Conservation (phyloP, 1,140 invertebrate genomes). For the Laupala kohalensis region DNA sequence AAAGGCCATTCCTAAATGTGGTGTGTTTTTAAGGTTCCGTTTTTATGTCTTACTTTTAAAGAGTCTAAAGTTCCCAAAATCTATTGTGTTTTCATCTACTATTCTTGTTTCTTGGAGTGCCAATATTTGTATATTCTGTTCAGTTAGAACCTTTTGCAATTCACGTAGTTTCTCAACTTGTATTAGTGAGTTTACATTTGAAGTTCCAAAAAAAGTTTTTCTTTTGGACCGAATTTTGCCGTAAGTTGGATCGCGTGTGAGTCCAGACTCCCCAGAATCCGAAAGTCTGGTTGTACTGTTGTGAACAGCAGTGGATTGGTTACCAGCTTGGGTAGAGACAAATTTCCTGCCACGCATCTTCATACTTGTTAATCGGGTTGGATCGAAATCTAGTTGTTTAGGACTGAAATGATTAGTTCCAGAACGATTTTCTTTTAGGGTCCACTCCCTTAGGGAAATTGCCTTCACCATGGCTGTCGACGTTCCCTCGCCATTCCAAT, state of each 20-base stretch:
- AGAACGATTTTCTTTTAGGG: too few relatives aligned
- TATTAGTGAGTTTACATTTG: too few relatives aligned
- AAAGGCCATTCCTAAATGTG: too few relatives aligned
- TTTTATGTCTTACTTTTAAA: too few relatives aligned
- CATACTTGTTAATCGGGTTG: conserved; percentile 2
- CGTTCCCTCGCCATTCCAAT: too few relatives aligned
- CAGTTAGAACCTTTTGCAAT: too few relatives aligned
- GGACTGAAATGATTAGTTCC: conserved; percentile 5
- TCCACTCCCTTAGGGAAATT: not conserved
- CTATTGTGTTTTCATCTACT: not conserved
- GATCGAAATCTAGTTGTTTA: not conserved
- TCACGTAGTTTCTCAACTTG: too few relatives aligned
- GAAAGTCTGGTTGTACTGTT: conserved; percentile 3
- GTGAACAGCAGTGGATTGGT: not conserved
- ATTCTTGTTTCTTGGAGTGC: not conserved
- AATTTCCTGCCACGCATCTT: not conserved
- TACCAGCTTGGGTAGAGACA: too few relatives aligned
- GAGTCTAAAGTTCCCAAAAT: not conserved
- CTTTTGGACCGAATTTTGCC: not conserved
- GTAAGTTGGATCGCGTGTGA: not conserved
- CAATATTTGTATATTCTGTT: not conserved
- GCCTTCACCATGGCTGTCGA: not conserved
- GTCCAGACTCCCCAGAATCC: conserved; percentile 5
- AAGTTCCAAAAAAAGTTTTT: too few relatives aligned
- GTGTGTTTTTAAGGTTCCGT: too few relatives aligned